Evolutionary conservation across 2,113 vertebrate genomes (phyloP), one percentile per base, ranked within the genome.

Genomic region (Phylloscopus whistleri): DNA sequence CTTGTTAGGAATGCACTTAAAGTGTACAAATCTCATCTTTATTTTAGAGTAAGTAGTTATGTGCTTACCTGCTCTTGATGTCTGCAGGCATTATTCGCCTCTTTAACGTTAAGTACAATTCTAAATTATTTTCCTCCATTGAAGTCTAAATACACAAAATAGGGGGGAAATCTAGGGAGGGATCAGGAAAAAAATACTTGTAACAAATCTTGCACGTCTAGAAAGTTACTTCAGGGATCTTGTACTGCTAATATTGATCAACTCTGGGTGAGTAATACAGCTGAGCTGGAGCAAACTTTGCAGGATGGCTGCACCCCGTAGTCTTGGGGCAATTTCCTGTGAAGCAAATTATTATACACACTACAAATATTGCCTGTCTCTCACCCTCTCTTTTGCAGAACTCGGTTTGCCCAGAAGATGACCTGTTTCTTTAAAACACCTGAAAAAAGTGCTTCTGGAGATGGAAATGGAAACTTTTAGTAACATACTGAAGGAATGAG

Each of bases 1-100:
- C 52, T n/a, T 86, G 86, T 75, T 46, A 96, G 92, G 90, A 96
- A 96, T 92, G 87, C 75, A 88, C 84, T 96, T 86, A 72, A 62
- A 81, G 73, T 60, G 19, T 64, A 60, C 53, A 82, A 91, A 74
- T 74, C 81, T 95, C 63, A 81, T 84, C 72, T 80, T 81, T 92
- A 81, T 78, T 96, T 83, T 78, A 90, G 79, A 75, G 0, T 68
- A 72, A 94, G 75, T 87, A 90, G 87, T 91, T 93, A 95, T 80
- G 51, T 93, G 46, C 75, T 95, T 96, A 80, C 10, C 30, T 92
- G 74, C 68, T 63, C 56, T 64, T 91, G 68, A 88, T 64, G 75
- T 68, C 72, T 95, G 37, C n/a, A 88, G 55, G 73, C 79, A 91
- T 92, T 87, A 94, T 90, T 91, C 6, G 1, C 48, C 33, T 75